phyloP scores from a whole-genome alignment of 2,888 invertebrate species.

The Prostheceraeus crozeri region DNA sequence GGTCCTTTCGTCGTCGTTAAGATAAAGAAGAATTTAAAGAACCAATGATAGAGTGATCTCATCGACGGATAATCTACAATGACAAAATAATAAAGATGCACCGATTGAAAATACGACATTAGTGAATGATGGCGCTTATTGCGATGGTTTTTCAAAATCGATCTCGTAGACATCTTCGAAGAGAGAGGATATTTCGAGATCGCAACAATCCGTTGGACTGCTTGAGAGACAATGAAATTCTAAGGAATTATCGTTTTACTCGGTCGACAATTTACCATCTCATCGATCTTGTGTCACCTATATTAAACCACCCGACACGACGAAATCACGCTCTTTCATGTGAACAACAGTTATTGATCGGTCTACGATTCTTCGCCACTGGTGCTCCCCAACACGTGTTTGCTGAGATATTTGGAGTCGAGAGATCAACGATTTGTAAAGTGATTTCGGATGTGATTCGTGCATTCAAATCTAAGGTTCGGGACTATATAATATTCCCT shows the following conservation, averaged over 20 bases:
- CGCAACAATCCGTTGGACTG: background rate
- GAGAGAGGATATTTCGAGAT: constrained; percentile 4
- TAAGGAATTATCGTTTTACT: background rate
- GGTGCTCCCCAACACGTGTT: no score
- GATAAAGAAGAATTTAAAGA: no score
- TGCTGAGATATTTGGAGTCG: no score
- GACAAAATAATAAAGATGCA: no score
- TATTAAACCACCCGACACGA: constrained; percentile 17
- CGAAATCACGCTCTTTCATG: background rate
- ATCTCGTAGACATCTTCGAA: background rate
- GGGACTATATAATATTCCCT: background rate
- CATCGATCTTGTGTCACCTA: constrained; percentile 9
- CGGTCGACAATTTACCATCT: background rate
- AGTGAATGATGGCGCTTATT: constrained; percentile 32
- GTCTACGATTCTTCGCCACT: no score
- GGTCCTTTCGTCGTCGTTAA: no score
- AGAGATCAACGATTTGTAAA: no score
- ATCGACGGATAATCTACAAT: no score
- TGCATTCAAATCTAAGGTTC: constrained; percentile 6
- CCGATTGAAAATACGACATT: no score
- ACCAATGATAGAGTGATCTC: no score
- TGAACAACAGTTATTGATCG: constrained; percentile 16
- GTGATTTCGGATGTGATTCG: background rate
- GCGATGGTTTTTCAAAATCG: constrained; percentile 31
- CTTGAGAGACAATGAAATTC: background rate